These are phyloP conservation scores for Saccopteryx bilineata DNA, from an alignment of 2,113 vertebrate genomes.

Conservation along the genomic window DNA sequence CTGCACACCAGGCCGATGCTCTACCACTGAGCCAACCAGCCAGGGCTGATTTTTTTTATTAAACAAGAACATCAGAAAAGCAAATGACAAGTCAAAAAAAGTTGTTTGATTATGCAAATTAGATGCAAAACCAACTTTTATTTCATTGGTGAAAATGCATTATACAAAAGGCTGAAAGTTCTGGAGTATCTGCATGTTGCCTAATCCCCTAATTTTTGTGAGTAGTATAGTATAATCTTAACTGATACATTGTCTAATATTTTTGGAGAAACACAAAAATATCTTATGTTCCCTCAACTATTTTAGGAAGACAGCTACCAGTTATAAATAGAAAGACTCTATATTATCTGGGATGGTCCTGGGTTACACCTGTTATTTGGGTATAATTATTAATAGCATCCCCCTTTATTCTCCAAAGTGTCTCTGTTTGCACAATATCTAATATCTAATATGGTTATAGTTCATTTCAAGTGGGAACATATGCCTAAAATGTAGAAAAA, in stretches of 20 bases:
- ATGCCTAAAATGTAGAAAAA: slow-evolving; percentile 28
- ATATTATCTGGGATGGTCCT: slow-evolving; percentile 63
- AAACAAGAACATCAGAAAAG: too few species aligned
- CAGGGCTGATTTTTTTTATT: too few species aligned
- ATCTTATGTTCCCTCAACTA: slow-evolving; percentile 47
- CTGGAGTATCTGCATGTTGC: too few species aligned
- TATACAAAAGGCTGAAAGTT: too few species aligned
- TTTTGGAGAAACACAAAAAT: slow-evolving; percentile 65
- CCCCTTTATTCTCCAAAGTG: slow-evolving; percentile 44
- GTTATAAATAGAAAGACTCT: slow-evolving; percentile 69
- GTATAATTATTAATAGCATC: slow-evolving; percentile 67
- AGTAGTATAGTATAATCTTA: not conserved
- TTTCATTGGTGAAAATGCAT: too few species aligned
- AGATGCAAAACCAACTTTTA: too few species aligned
- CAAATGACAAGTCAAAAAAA: too few species aligned
- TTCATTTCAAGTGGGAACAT: slow-evolving; percentile 38
- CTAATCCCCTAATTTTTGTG: too few species aligned
- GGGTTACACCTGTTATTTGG: slow-evolving; percentile 59
- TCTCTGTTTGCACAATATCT: slow-evolving; percentile 29
- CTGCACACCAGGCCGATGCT: too few species aligned
- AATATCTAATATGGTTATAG: slow-evolving; percentile 26
- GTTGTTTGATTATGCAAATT: too few species aligned
- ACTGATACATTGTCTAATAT: slow-evolving; percentile 29
- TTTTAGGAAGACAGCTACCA: slow-evolving; percentile 67
- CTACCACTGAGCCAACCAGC: too few species aligned